Percentiles rank a stretch among this genome's conserved stretches.
These are phyloP conservation scores for Daboia siamensis DNA, from an alignment of 2,113 vertebrate species.

Conservation along the genomic window DNA sequence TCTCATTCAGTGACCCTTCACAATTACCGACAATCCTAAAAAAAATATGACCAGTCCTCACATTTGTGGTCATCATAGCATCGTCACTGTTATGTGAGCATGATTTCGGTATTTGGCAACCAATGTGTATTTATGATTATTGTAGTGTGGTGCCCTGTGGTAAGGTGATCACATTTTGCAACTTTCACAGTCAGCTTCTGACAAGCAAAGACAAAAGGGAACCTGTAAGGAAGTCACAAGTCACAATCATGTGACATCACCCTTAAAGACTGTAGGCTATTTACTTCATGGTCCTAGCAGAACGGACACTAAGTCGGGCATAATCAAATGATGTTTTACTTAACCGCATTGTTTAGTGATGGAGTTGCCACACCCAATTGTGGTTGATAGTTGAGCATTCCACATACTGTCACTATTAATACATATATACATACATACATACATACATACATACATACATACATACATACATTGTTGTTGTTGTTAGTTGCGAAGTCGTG, in stretches of 20 bases:
- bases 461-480: too few species aligned
- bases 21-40: not conserved
- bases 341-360: not conserved
- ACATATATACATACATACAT: too few species aligned
- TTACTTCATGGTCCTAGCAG: not conserved
- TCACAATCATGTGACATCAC: not conserved
- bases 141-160: not conserved
- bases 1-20: not conserved
- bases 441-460: too few species aligned
- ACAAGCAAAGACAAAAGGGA: not conserved
- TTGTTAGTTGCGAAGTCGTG: too few species aligned
- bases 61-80: not conserved
- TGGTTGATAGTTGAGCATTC: not conserved
- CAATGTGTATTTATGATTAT: not conserved
- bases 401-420: not conserved
- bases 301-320: not conserved
- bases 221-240: not conserved
- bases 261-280: not conserved
- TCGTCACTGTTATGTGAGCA: not conserved
- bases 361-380: not conserved
- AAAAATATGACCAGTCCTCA: not conserved
- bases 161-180: not conserved
- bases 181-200: not conserved
- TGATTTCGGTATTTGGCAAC: not conserved
- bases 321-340: not conserved